A percentile compares a stretch with the other conserved stretches of the same genome.
These are phyloP conservation scores for Drosophila mauritiana DNA, from an alignment of 1,140 invertebrate genomes.

Conservation along the genomic window DNA sequence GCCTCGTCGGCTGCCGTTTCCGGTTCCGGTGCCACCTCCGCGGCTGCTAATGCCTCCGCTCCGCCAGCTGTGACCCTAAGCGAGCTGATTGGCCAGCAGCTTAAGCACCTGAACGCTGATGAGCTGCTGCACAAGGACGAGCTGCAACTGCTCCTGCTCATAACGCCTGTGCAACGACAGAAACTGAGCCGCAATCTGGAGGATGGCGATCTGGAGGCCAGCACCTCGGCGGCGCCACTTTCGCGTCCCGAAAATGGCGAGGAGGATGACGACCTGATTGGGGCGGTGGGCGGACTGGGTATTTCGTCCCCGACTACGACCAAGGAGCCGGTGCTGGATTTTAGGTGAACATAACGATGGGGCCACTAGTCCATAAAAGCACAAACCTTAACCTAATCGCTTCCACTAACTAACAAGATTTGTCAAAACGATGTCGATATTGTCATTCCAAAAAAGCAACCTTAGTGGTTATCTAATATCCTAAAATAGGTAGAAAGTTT, in stretches of 20 bases:
- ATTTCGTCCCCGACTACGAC: constrained; percentile 38
- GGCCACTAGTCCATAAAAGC: neutral
- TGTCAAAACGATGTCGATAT: neutral
- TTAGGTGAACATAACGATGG: constrained; percentile 37
- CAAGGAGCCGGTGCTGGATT: constrained; percentile 57
- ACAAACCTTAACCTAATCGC: neutral
- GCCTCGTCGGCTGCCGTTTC: constrained; percentile 15
- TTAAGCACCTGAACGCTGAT: constrained; percentile 55
- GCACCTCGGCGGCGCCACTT: constrained; percentile 48
- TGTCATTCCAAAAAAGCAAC: neutral
- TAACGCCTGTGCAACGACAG: constrained; percentile 50
- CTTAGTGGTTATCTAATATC: neutral
- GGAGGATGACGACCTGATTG: constrained; percentile 58
- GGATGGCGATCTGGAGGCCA: constrained; percentile 27
- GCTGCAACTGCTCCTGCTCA: constrained; percentile 54
- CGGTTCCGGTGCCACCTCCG: constrained; percentile 3
- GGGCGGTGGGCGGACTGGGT: constrained; percentile 55
- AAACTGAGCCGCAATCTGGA: constrained; percentile 28
- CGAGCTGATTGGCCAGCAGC: constrained; percentile 61
- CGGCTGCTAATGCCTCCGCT: constrained; percentile 10
- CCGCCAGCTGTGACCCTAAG: constrained; percentile 34
- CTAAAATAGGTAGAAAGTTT: neutral
- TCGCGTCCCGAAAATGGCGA: constrained; percentile 51
- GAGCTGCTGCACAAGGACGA: constrained; percentile 63
- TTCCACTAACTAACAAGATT: neutral